Evolutionary conservation across 2,888 invertebrate genomes (phyloP), one percentile per base, ranked within the genome.

Genomic region (Drosophila infuscata): DNA sequence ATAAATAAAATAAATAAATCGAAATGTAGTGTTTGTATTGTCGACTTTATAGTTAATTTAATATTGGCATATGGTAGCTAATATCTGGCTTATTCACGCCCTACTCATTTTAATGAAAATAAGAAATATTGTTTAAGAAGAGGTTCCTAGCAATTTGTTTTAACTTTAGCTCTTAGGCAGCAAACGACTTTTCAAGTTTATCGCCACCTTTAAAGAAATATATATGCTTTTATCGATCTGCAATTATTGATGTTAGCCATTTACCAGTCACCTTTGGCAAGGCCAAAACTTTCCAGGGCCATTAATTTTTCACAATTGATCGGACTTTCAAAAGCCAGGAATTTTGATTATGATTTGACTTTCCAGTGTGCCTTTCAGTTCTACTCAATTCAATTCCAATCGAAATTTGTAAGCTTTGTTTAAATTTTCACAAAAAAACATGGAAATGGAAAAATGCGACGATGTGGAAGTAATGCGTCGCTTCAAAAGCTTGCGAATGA

Each of bases 401-500:
- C 11, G 11, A 38, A n/a, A 29, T 12, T 38, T 38, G 7, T 12
- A 15, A 20, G 54, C 6, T 17, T 29, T 36, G 11, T 6, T 46
- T 15, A 7, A 20, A 3, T 15, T 46, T 46, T 25, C 17, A 36
- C 4, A 8, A 2, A 25, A 2, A n/a, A 54, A 54, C 36, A 29
- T n/a, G 38, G 29, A 56, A 56, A 12, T 56, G n/a, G n/a, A 38
- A 29, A 8, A 15, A n/a, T 56, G n/a, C 4, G 17, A n/a, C 38
- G 38, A 56, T 36, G 29, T 30, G 8, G 56, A 56, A 38, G 29
- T n/a, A 29, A 56, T 30, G 56, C 29, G n/a, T 15, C 36, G 56
- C 1, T 56, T 56, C 5, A 29, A 30, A 15, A 30, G 11, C 12
- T 38, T 56, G 7, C 56, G 56, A n/a, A 38, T 5, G n/a, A 12